phyloP scores from a whole-genome alignment of 2,113 vertebrate genomes.

The Actenoides hombroni region DNA sequence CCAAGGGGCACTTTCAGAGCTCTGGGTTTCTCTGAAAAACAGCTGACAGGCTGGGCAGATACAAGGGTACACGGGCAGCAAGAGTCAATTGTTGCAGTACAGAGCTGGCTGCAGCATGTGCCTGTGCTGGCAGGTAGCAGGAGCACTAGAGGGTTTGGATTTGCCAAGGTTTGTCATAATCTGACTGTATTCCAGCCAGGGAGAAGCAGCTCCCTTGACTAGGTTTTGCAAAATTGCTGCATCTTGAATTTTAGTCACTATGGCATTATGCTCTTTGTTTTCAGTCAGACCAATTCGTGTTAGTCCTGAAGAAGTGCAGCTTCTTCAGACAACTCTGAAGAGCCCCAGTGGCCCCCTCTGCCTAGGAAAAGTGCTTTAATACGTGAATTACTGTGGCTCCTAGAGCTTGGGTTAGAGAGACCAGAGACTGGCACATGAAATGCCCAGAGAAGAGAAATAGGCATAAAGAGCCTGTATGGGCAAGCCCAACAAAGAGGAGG shows the following conservation, averaged over 20 bases:
- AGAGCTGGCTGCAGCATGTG: background rate
- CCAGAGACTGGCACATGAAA: background rate
- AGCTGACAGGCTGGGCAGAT: background rate
- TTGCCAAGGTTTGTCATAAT: background rate
- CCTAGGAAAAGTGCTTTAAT: background rate
- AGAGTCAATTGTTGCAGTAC: background rate
- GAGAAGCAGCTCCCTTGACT: background rate
- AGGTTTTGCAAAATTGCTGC: background rate
- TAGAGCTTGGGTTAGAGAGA: background rate
- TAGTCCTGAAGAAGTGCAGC: background rate
- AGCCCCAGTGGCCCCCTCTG: background rate
- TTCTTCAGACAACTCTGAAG: background rate
- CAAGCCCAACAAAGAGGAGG: background rate
- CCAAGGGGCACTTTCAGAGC: background rate
- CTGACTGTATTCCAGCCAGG: background rate
- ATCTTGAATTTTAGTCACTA: background rate
- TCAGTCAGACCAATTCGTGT: background rate
- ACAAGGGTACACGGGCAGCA: accelerated
- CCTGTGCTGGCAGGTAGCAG: background rate
- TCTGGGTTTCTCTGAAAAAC: background rate
- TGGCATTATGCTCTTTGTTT: background rate
- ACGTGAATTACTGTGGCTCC: background rate
- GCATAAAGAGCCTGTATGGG: accelerated
- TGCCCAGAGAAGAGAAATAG: background rate
- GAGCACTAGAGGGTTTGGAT: background rate